Percentiles rank a stretch among this genome's conserved stretches.
Evolutionary conservation across 2,113 vertebrate species (phyloP).

Genomic region (Labeo catla): DNA sequence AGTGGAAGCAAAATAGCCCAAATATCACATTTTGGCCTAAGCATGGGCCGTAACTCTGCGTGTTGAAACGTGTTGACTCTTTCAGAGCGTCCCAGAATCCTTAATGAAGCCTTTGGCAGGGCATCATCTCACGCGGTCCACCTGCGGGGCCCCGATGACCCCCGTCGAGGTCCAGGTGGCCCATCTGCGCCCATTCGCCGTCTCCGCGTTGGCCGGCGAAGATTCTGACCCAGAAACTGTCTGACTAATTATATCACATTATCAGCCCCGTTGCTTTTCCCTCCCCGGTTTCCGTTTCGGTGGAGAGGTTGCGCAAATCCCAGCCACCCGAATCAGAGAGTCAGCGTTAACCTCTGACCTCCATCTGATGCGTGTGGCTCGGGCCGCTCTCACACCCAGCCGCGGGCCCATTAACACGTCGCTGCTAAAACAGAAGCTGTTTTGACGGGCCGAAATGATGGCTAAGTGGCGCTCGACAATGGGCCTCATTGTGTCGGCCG

Average conservation of each 20-base stretch:
- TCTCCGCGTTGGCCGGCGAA: slow-evolving; percentile 75
- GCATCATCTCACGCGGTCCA: slow-evolving; percentile 19
- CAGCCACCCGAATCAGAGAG: slow-evolving; percentile 79
- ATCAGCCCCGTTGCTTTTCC: slow-evolving; percentile 76
- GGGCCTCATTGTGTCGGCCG: slow-evolving; percentile 68
- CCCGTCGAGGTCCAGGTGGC: slow-evolving; percentile 79
- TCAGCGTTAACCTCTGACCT: slow-evolving; percentile 86
- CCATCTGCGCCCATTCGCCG: slow-evolving; percentile 80
- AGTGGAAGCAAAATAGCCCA: background rate
- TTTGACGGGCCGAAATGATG: slow-evolving; percentile 84
- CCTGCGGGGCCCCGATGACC: slow-evolving; percentile 65
- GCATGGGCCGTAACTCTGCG: too few relatives aligned
- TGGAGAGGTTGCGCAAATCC: slow-evolving; percentile 82
- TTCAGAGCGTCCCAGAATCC: slow-evolving; percentile 30
- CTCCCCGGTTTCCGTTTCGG: slow-evolving; percentile 69
- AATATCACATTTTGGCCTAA: background rate
- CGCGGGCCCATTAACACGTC: slow-evolving; percentile 82
- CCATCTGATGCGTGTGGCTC: slow-evolving; percentile 77
- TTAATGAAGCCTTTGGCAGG: slow-evolving; percentile 42
- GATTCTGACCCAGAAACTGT: slow-evolving; percentile 80
- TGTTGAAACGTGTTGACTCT: too few relatives aligned
- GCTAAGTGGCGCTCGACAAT: slow-evolving; percentile 83
- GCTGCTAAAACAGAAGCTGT: slow-evolving; percentile 83
- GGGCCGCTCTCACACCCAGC: slow-evolving; percentile 85
- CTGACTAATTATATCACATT: slow-evolving; percentile 86